Base-by-base conservation (phyloP, 2,888 invertebrate species). In the Eulithis testata region DNA sequence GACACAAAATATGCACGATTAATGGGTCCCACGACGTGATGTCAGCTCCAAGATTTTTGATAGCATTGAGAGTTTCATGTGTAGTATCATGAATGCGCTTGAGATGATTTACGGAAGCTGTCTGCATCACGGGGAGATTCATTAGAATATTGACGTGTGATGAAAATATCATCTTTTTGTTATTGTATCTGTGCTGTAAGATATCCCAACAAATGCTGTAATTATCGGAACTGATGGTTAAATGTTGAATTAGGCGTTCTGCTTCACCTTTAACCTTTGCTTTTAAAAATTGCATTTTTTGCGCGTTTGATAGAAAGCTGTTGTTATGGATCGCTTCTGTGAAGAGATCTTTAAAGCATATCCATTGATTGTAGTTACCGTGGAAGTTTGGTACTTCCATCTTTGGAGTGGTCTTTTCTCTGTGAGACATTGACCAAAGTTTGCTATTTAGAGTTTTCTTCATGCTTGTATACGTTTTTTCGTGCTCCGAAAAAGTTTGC, bases 41-140 rank as follows among this genome's bases (percentile, higher is more conserved):
- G 14, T 47, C 47, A 12, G 8, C 47, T 47, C 47, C 47, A n/a
- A 47, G 47, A 8, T 47, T 47, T n/a, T n/a, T 47, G 21, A 47
- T 47, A 47, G 47, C 47, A 47, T 47, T n/a, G 6, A 47, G 12
- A n/a, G 47, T 12, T 47, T 47, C 47, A 6, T 47, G 12, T 12
- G 47, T 47, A 2, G 14, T 12, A 47, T 47, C 47, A 47, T 47
- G 47, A n/a, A 47, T n/a, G 12, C 14, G 12, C 12, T 47, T 47
- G 12, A 47, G n/a, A 8, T 47, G 4, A 47, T n/a, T 4, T n/a
- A 47, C 12, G 12, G 47, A 47, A 6, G 12, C 12, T n/a, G n/a
- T n/a, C n/a, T 47, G 47, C n/a, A 47, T 47, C 12, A 12, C 11
- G 9, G 44, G 44, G 4, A 44, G 4, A 4, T 11, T 11, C 4